Evolutionary conservation across 2,888 invertebrate species (phyloP), one percentile per base, ranked within the genome.

Genomic region (Parapristionchus giblindavisi): DNA sequence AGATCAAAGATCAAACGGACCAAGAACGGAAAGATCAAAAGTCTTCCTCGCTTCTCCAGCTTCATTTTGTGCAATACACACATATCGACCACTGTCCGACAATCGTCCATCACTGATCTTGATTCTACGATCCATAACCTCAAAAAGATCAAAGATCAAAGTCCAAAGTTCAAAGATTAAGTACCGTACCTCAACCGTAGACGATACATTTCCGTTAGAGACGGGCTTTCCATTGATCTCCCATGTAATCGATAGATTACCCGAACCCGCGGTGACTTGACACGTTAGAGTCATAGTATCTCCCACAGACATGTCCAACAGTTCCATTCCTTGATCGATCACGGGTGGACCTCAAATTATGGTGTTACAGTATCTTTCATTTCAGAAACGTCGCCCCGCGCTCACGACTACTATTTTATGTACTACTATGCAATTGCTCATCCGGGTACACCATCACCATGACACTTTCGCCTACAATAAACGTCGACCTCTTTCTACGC

Each of bases 61-160:
- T 43, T 89, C 87, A 83, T 92, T 92, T 60, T 83, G 88, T 2
- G 90, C 92, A 11, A 89, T 81, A 83, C 92, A 92, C 2, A 78
- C 56, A 82, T 91, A 92, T 29, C 90, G 89, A 0, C 92, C 92
- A 52, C 91, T 90, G 86, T 92, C 91, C n/a, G 76, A 79, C 43
- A 85, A 60, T 8, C 83, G 80, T 3, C 83, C 83, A 48, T 83
- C 79, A 5, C 78, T 79, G 40, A 88, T 79, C 66, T 84, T 81
- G 65, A 87, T 70, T 51, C 82, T 80, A 32, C 78, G 75, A 27
- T 79, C 80, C n/a, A 78, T 76, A 17, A 80, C 76, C 78, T 80
- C n/a, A 40, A 76, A 38, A 27, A 58, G 29, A 58, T 58, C 27
- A 58, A 58, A 17, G 29, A 27, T 58, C 21, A 4, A 29, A 48